Evolutionary conservation across 2,888 invertebrate species (phyloP), one percentile per base, ranked within the genome.

Genomic region (Hylaea fasciaria): DNA sequence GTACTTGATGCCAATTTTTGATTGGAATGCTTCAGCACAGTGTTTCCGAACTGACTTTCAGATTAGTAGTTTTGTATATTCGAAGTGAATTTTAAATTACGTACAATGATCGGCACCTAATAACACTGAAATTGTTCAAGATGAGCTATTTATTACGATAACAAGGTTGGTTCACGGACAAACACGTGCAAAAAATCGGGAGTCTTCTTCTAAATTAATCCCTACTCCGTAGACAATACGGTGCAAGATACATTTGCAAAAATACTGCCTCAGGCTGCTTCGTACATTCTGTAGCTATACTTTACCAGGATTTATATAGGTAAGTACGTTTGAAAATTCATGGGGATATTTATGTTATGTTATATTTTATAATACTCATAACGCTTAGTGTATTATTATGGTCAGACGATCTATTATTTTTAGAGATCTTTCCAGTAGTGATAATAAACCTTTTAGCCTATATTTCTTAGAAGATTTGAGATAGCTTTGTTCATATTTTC

Each of bases 311-410:
- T 74, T 83, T 83, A 86, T 82, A 77, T 87, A 87, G n/a, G n/a
- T n/a, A n/a, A n/a, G n/a, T n/a, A n/a, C n/a, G n/a, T n/a, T n/a
- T 86, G 82, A 71, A 84, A 84, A 88, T 85, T 84, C 80, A 62
- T 69, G 57, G 64, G 50, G 59, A 57, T 61, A 81, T 86, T 85
- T 85, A 84, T 76, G 68, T 70, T 64, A 65, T 72, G 71, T 77
- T 85, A 64, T 69, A 46, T 66, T 71, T 73, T 82, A 82, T 86
- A 85, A 65, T 80, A 82, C 83, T 85, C 79, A 82, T 80, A 81
- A 83, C 71, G 69, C 58, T 81, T 80, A 84, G 63, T 62, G 72
- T 71, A 75, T 71, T 76, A 75, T 69, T 62, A 57, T 56, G 37
- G 68, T 61, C 60, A 72, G 68, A 68, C 71, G 53, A 56, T 12